A percentile compares a stretch with the other conserved stretches of the same genome.
Evolutionary conservation across 53 echinoderm and acorn worm species (phyloP).

Genomic region (Echinometra lucunter): DNA sequence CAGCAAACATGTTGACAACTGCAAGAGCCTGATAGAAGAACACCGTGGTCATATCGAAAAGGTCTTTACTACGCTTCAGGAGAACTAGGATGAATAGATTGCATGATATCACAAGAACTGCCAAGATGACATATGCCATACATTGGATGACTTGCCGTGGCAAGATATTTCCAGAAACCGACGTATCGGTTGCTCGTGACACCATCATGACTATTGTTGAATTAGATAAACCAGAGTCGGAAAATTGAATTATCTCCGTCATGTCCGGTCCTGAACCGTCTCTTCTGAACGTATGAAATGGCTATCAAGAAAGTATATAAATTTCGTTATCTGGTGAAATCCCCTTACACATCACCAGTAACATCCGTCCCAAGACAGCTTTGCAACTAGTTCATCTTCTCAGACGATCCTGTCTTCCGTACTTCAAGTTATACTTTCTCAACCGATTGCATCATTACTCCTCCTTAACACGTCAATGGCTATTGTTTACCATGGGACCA

Average conservation of each 20-base stretch:
- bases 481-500: too few species aligned
- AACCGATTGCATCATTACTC: too few species aligned
- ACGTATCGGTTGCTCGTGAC: neutral
- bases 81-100: neutral
- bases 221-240: neutral
- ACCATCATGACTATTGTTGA: neutral
- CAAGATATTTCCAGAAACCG: neutral
- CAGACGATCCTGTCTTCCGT: too few species aligned
- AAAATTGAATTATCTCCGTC: neutral
- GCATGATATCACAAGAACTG: slow-evolving; percentile 10
- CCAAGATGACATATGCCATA: slow-evolving; percentile 9
- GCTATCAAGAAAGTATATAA: neutral
- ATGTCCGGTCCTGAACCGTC: neutral
- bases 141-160: neutral
- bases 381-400: neutral
- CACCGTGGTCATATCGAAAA: slow-evolving; percentile 51
- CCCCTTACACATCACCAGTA: too few species aligned
- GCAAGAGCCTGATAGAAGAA: slow-evolving; percentile 63
- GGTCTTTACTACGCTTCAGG: slow-evolving; percentile 4
- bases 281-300: neutral
- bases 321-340: neutral
- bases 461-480: too few species aligned
- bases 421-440: too few species aligned
- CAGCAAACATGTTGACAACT: slow-evolving; percentile 48
- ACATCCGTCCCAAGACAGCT: neutral